Conservation (phyloP, 2,113 vertebrate species). For the Damaliscus lunatus region DNA sequence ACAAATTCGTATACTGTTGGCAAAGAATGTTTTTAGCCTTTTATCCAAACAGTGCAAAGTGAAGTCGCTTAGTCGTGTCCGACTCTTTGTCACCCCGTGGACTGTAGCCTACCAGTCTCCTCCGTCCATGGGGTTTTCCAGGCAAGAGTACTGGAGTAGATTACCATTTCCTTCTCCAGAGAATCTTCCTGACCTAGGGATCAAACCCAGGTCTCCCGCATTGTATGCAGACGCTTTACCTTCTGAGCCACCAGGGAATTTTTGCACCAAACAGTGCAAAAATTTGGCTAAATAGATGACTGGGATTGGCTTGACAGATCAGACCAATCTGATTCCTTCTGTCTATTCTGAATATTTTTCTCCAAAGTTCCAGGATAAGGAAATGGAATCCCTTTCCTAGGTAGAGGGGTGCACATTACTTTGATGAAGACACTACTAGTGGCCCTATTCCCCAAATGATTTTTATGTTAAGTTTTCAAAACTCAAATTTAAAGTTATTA, state of each 20-base stretch:
- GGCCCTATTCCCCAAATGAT: not conserved
- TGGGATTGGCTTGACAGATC: not conserved
- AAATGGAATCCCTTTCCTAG: not conserved
- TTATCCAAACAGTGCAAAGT: not conserved
- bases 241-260: not conserved
- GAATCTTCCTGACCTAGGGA: not conserved
- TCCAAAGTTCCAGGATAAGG: not conserved
- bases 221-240: not conserved
- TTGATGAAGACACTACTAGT: not conserved
- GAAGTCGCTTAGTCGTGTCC: not conserved
- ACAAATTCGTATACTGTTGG: not conserved
- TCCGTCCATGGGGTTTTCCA: not conserved
- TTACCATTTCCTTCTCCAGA: not conserved
- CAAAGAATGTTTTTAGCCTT: not conserved
- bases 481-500: not conserved
- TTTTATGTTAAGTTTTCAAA: not conserved
- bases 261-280: not conserved
- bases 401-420: not conserved
- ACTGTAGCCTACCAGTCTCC: not conserved
- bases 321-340: not conserved
- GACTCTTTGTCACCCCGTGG: not conserved
- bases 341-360: not conserved
- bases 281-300: not conserved
- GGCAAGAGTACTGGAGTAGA: not conserved
- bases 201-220: rapidly evolving